Conservation (phyloP, 2,797 vertebrate genomes). For the Phrynocephalus forsythii region DNA sequence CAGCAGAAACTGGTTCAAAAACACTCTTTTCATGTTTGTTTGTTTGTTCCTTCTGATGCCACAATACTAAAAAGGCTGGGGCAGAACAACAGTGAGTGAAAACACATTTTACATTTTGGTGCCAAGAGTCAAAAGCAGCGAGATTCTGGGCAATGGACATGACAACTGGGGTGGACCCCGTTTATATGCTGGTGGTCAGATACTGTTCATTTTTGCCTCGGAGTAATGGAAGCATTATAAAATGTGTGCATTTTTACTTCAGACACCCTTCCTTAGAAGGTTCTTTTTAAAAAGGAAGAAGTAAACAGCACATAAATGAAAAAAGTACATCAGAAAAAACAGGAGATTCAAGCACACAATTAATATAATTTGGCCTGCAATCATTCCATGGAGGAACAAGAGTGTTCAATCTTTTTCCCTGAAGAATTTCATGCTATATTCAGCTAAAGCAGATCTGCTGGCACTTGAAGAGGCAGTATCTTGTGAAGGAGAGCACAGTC, state of each 20-base stretch:
- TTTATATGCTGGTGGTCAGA: neutral
- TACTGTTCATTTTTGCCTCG: neutral
- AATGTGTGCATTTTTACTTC: conserved; percentile 26
- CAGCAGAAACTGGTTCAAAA: neutral
- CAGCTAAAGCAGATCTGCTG: conserved; percentile 72
- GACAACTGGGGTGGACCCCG: neutral
- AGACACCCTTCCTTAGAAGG: conserved; percentile 50
- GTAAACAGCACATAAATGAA: conserved; percentile 61
- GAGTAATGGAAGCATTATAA: neutral
- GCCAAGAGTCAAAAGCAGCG: neutral
- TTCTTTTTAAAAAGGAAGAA: conserved; percentile 16
- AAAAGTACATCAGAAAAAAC: neutral
- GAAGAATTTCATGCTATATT: conserved; percentile 74
- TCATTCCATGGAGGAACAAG: conserved; percentile 62
- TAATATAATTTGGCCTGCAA: conserved; percentile 64
- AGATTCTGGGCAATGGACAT: neutral
- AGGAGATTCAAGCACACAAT: conserved; percentile 41
- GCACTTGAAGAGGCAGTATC: conserved; percentile 58
- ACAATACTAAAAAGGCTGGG: neutral
- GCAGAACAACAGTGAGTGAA: conserved; percentile 3
- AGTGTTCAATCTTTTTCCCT: conserved; percentile 71
- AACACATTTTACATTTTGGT: neutral
- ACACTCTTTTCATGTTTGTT: neutral
- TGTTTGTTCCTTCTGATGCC: neutral
- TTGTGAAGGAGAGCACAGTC: conserved; percentile 70